Conservation (phyloP, 1,140 invertebrate genomes). For the Zaprionus nigranus region DNA sequence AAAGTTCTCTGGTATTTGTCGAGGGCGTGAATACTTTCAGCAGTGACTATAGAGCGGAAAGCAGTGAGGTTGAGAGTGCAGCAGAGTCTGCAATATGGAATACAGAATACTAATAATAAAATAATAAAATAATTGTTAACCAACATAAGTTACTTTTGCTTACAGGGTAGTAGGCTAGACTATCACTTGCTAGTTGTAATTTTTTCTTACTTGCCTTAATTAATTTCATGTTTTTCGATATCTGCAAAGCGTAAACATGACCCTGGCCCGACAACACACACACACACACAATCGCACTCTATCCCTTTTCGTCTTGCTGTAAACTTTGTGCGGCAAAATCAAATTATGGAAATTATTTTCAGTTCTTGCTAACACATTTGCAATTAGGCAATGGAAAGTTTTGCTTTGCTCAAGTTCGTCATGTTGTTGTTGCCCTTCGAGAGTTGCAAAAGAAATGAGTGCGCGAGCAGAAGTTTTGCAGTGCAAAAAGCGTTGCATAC, state of each 20-base stretch:
- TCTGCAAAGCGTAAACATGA: slow-evolving; percentile 40
- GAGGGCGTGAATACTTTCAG: not conserved
- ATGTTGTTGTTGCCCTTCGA: not conserved
- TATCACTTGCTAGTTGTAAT: not conserved
- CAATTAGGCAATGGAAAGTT: slow-evolving; percentile 74
- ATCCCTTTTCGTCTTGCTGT: not conserved
- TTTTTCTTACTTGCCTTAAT: slow-evolving; percentile 50
- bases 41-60: too few species aligned
- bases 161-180: not conserved
- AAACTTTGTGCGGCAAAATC: slow-evolving; percentile 52
- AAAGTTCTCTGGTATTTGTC: slow-evolving; percentile 18
- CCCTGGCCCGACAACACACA: slow-evolving; percentile 23
- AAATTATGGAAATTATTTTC: slow-evolving; percentile 78
- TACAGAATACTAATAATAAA: not conserved
- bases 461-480: slow-evolving; percentile 14
- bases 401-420: not conserved
- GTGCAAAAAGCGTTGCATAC: slow-evolving; percentile 18
- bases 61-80: too few species aligned
- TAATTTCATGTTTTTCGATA: slow-evolving; percentile 60
- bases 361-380: slow-evolving; percentile 58
- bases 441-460: slow-evolving; percentile 32
- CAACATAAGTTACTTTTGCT: not conserved
- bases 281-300: not conserved
- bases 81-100: not conserved
- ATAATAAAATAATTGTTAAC: too few species aligned